Conservation (phyloP, 2,797 vertebrate genomes). For the Gadopsis bispinosus region DNA sequence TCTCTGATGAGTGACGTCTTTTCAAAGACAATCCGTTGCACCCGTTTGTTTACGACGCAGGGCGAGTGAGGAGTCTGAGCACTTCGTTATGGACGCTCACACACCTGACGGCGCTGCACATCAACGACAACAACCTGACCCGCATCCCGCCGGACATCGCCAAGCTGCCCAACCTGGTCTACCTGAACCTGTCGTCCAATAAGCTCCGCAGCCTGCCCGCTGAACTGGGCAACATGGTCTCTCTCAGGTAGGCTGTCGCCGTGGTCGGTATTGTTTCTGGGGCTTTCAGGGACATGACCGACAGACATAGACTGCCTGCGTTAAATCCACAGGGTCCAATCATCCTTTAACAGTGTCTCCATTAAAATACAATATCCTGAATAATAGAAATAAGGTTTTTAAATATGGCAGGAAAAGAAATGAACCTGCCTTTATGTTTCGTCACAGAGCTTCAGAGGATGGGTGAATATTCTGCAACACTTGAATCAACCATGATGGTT, state of each 20-base stretch:
- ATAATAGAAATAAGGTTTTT: background rate
- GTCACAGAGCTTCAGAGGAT: background rate
- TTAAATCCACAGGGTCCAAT: background rate
- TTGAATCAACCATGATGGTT: too few relatives aligned
- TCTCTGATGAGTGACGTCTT: too few relatives aligned
- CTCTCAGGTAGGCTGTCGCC: constrained; percentile 91
- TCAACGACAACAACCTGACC: constrained; percentile 98
- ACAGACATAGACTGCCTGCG: background rate
- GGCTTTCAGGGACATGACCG: background rate
- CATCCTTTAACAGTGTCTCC: background rate
- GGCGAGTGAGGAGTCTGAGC: constrained; percentile 95
- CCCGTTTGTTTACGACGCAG: constrained; percentile 70
- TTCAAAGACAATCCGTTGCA: background rate
- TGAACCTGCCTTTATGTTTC: background rate
- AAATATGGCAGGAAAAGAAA: background rate
- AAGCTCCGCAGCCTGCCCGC: constrained; percentile 99
- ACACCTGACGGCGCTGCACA: constrained; percentile 98
- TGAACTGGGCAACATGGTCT: constrained; percentile 99
- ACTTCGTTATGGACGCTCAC: constrained; percentile 95
- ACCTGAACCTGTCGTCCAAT: constrained; percentile 99
- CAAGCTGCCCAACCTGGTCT: constrained; percentile 97
- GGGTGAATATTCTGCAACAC: background rate
- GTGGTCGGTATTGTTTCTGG: background rate
- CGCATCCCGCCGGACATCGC: constrained; percentile 98
- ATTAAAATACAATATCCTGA: background rate